A percentile compares a stretch with the other conserved stretches of the same genome.
These are phyloP conservation scores for Cryptocheilus praepositus DNA, from an alignment of 2,888 invertebrate species.

Conservation along the genomic window DNA sequence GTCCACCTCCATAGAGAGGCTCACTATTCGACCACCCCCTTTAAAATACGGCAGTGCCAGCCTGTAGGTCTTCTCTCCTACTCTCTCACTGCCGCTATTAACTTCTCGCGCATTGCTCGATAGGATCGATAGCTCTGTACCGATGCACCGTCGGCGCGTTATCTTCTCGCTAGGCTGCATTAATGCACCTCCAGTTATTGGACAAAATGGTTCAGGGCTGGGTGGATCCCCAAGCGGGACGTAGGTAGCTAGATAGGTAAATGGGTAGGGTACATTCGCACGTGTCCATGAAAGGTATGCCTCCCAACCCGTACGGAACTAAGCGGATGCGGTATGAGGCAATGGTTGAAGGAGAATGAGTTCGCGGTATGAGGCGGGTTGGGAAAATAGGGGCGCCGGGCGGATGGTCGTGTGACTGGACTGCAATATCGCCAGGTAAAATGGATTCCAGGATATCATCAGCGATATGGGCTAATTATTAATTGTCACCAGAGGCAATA, in stretches of 20 bases:
- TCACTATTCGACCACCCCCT: conserved; percentile 21
- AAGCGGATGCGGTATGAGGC: conserved; percentile 19
- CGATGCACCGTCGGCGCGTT: conserved; percentile 59
- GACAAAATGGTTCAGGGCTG: conserved; percentile 63
- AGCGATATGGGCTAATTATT: conserved; percentile 67
- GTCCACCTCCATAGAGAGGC: conserved; percentile 12
- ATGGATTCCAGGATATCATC: conserved; percentile 56
- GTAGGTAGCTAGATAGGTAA: conserved; percentile 23
- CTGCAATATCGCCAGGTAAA: background rate
- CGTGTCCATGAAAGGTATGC: background rate
- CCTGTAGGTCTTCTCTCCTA: conserved; percentile 17
- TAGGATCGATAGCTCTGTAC: conserved; percentile 58
- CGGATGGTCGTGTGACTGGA: background rate
- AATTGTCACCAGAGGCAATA: conserved; percentile 65
- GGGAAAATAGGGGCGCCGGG: background rate
- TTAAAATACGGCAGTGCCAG: conserved; percentile 50
- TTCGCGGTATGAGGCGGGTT: background rate
- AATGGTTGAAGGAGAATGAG: background rate
- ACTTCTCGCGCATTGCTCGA: conserved; percentile 57
- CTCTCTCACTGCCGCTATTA: conserved; percentile 48
- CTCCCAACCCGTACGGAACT: conserved; percentile 15
- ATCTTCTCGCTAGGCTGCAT: conserved; percentile 69
- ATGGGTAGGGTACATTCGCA: conserved; percentile 12
- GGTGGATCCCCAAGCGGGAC: conserved; percentile 27
- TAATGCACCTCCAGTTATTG: conserved; percentile 67